Percentiles rank a stretch among this genome's conserved stretches.
Evolutionary conservation across 2,113 vertebrate species (phyloP).

Genomic region (Nematolebias whitei): DNA sequence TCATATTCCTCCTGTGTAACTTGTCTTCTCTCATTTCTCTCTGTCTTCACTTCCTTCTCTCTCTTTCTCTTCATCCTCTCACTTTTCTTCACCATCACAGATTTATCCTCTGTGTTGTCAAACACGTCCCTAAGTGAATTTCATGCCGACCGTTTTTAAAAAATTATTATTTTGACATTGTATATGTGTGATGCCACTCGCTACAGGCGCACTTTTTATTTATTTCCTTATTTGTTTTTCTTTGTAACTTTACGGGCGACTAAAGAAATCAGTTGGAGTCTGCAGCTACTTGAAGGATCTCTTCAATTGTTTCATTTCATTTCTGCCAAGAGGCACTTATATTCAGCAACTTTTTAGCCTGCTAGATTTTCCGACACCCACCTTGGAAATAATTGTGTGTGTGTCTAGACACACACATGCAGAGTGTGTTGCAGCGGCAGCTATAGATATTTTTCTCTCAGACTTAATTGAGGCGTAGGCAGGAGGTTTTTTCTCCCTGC

Average conservation of each 20-base stretch:
- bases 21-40: not conserved
- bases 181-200: constrained; percentile 4
- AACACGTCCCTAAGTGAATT: not conserved
- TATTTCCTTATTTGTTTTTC: too few species aligned
- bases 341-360: constrained; percentile 38
- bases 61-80: not conserved
- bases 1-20: too few species aligned
- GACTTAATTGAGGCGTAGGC: constrained; percentile 66
- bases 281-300: constrained; percentile 19
- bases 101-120: too few species aligned
- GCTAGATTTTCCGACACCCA: constrained; percentile 37
- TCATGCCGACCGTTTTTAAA: not conserved
- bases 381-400: constrained; percentile 24
- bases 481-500: constrained; percentile 14
- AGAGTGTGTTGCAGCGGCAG: constrained; percentile 19
- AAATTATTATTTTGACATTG: constrained; percentile 17
- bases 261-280: constrained; percentile 18
- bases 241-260: not conserved
- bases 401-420: constrained; percentile 19
- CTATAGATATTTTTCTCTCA: constrained; percentile 53
- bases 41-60: not conserved
- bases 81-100: not conserved
- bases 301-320: constrained; percentile 14
- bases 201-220: not conserved
- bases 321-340: constrained; percentile 42